Evolutionary conservation across 2,888 invertebrate species (phyloP).

Genomic region (Drosophila kambysellisi): DNA sequence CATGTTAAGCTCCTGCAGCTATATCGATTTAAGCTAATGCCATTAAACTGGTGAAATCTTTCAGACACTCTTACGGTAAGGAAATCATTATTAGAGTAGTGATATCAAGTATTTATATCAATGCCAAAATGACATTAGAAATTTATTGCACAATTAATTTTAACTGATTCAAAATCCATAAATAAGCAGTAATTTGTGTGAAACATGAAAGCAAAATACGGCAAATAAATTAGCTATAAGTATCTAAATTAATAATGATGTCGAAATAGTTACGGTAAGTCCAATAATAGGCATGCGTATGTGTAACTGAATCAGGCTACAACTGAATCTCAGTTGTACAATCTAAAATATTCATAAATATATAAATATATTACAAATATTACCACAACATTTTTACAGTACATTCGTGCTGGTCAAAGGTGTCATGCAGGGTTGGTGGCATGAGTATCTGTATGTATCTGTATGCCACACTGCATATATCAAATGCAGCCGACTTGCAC

Average conservation of each 20-base stretch:
- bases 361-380: neutral
- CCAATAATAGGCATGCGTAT: neutral
- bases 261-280: neutral
- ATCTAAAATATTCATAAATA: neutral
- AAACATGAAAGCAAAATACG: slow-evolving; percentile 25
- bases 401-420: neutral
- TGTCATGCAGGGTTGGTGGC: neutral
- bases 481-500: slow-evolving; percentile 43
- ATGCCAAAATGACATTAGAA: slow-evolving; percentile 12
- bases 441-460: neutral
- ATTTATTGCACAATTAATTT: slow-evolving; percentile 39
- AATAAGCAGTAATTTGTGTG: slow-evolving; percentile 16
- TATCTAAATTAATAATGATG: slow-evolving; percentile 25
- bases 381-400: neutral
- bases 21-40: slow-evolving; percentile 13
- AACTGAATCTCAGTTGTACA: neutral
- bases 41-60: neutral
- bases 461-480: slow-evolving; percentile 19
- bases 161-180: slow-evolving; percentile 10
- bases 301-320: neutral
- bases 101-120: slow-evolving; percentile 24
- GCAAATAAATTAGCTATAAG: slow-evolving; percentile 37
- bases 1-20: neutral
- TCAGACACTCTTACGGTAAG: neutral
- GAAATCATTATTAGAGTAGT: neutral